These are phyloP conservation scores for Scaptodrosophila lebanonensis DNA, from an alignment of 1,140 invertebrate species.

Conservation along the genomic window DNA sequence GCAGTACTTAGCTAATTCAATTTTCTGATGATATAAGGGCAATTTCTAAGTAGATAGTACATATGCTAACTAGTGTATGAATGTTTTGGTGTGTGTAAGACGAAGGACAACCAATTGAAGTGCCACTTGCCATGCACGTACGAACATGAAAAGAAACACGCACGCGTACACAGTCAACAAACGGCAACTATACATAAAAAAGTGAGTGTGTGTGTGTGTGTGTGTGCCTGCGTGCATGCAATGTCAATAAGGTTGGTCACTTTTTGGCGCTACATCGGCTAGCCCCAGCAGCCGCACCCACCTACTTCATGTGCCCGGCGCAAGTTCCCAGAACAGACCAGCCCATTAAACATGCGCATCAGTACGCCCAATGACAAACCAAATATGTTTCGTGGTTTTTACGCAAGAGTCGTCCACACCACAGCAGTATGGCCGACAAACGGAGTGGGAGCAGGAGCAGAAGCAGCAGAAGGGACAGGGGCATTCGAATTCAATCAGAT, in stretches of 20 bases:
- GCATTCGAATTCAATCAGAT: conserved; percentile 65
- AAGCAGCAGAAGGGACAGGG: background rate
- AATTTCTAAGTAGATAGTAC: no score
- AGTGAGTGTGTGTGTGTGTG: background rate
- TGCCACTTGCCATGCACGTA: conserved; percentile 51
- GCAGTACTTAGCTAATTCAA: no score
- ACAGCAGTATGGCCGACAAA: conserved; percentile 5
- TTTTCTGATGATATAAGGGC: no score
- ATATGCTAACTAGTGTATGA: no score
- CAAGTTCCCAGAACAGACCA: conserved; percentile 10
- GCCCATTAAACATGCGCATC: conserved; percentile 36
- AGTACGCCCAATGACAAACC: conserved; percentile 72
- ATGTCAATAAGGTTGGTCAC: conserved; percentile 66
- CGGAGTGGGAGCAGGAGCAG: no score
- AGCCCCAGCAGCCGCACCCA: conserved; percentile 17
- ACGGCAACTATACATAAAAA: no score
- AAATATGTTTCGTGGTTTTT: conserved; percentile 76
- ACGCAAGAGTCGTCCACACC: conserved; percentile 45
- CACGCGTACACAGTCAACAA: background rate
- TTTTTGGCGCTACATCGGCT: conserved; percentile 51
- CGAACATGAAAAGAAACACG: conserved; percentile 57
- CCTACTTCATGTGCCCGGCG: background rate
- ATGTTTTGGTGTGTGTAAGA: conserved; percentile 19
- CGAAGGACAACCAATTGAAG: conserved; percentile 61
- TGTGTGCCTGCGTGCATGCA: conserved; percentile 33